A percentile compares a stretch with the other conserved stretches of the same genome.
phyloP scores from a whole-genome alignment of 2,797 vertebrate species.

The Lacerta agilis region DNA sequence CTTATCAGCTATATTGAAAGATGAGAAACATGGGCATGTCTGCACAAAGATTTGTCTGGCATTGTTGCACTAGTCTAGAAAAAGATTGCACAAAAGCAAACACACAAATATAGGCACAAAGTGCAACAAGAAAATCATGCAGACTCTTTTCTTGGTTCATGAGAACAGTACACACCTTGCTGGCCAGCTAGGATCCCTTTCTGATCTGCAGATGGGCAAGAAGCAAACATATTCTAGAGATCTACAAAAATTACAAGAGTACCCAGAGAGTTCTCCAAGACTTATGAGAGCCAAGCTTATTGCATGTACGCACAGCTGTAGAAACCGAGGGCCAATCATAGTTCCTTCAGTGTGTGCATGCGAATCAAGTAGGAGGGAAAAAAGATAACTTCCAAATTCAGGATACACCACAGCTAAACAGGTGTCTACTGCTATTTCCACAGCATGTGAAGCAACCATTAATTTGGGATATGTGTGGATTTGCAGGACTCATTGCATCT shows the following conservation, averaged over 20 bases:
- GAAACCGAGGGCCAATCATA: background rate
- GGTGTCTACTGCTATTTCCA: background rate
- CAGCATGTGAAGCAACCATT: background rate
- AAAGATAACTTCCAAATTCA: background rate
- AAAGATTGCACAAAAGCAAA: background rate
- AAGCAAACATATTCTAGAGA: background rate
- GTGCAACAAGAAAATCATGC: background rate
- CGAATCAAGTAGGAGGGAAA: background rate
- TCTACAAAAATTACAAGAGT: background rate
- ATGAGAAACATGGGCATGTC: background rate
- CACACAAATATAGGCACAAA: background rate
- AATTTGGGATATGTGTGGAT: background rate
- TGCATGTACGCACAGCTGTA: background rate
- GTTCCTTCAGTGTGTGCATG: background rate
- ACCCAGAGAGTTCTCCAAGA: background rate
- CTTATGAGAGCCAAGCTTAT: background rate
- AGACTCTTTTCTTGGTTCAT: background rate
- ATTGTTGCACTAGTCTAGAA: background rate
- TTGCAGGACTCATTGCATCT: background rate
- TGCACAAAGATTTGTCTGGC: background rate
- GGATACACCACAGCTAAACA: background rate
- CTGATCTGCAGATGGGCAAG: background rate
- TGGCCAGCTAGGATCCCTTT: background rate
- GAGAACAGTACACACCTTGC: background rate
- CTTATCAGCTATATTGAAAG: background rate